Evolutionary conservation across 2,113 vertebrate genomes (phyloP), one percentile per base, ranked within the genome.

Genomic region (Tamias sibiricus): DNA sequence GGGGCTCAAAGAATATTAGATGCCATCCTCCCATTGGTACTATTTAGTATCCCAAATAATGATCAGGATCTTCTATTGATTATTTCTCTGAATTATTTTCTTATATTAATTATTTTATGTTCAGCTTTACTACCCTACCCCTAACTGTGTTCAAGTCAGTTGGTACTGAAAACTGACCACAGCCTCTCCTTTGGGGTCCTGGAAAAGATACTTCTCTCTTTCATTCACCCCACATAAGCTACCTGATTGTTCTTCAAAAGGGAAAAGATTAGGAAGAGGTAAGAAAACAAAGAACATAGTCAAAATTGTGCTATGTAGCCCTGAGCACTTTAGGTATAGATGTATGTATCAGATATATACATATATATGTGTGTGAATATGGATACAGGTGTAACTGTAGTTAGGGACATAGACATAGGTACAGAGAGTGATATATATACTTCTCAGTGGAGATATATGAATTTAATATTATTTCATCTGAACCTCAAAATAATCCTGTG

Each of bases 361-460:
- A 44, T 19, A 80, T 72, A 28, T 20, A 9, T 0, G 37, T 9
- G 4, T 19, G 4, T 57, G 24, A 24, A 13, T 10, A 1, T 2
- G 11, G 13, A 16, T 32, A 3, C 6, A 32, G 16, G 26, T 49
- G n/a, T 40, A 19, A 44, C 9, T 16, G 2, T 4, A 87, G 16
- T 64, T 6, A 0, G 16, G n/a, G 7, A 3, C 1, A 3, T n/a
- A 37, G 64, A 13, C 5, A 44, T 1, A 8, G 35, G 37, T 44
- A n/a, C n/a, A 14, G 24, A 28, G n/a, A 28, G 12, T 4, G 24
- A 7, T 37, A 3, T 1, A 42, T 37, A 26, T n/a, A n/a, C 22
- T 42, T 96, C 49, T 40, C 20, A 42, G 28, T 28, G 42, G 30
- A 80, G 37, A 37, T 40, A 54, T 6, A 2, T 20, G 42, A 64